Percentiles rank a stretch among this genome's conserved stretches.
Evolutionary conservation across 2,113 vertebrate species (phyloP).

Genomic region (Hyperopisus bebe): DNA sequence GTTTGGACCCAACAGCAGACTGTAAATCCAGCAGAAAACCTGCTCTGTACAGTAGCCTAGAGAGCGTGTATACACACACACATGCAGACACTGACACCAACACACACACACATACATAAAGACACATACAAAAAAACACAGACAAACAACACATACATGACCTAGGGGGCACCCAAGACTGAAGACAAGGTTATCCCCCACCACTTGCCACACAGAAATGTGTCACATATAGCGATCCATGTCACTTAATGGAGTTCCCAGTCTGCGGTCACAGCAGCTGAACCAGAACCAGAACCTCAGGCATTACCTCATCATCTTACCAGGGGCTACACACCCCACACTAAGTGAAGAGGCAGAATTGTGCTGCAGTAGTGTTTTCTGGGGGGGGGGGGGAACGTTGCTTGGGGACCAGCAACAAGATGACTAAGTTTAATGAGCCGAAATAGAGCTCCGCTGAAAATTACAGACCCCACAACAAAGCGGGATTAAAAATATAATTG

Average conservation of each 20-base stretch:
- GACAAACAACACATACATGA: too few species aligned
- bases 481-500: background rate
- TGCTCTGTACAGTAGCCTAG: too few species aligned
- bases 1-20: too few species aligned
- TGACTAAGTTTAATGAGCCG: background rate
- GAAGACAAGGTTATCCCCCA: background rate
- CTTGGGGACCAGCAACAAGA: background rate
- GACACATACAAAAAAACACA: too few species aligned
- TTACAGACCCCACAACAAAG: background rate
- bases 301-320: background rate
- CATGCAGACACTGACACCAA: too few species aligned
- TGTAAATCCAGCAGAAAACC: too few species aligned
- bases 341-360: background rate
- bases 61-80: too few species aligned
- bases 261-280: background rate
- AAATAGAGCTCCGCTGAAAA: background rate
- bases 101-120: too few species aligned
- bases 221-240: background rate
- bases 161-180: background rate
- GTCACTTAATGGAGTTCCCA: background rate
- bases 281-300: background rate
- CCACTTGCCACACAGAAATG: background rate
- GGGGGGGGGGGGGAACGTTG: background rate
- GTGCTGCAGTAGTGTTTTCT: background rate
- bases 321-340: background rate